Evolutionary conservation across 2,113 vertebrate species (phyloP).

Genomic region (Rhipidura dahli): DNA sequence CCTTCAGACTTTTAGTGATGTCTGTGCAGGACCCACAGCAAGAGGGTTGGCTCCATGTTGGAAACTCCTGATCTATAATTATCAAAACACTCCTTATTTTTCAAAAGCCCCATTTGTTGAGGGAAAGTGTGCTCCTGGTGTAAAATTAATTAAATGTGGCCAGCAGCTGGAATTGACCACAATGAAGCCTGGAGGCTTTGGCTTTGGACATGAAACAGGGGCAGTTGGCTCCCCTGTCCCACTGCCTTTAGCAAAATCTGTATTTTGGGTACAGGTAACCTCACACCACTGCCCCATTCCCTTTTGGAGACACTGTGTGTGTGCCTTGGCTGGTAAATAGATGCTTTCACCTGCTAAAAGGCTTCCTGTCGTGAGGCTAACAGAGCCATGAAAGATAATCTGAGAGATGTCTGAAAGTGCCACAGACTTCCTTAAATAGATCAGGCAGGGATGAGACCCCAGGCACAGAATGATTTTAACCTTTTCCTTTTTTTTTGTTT

Average conservation of each 20-base stretch:
- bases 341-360: not conserved
- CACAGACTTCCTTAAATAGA: not conserved
- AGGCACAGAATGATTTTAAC: not conserved
- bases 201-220: not conserved
- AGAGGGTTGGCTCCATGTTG: not conserved
- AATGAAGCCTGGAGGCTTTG: not conserved
- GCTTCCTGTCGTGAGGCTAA: not conserved
- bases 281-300: not conserved
- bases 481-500: accelerated
- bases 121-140: not conserved
- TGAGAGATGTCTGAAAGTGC: not conserved
- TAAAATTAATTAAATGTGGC: not conserved
- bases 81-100: not conserved
- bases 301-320: not conserved
- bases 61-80: not conserved
- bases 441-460: not conserved
- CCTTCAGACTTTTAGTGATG: not conserved
- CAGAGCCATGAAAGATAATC: not conserved
- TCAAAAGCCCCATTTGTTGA: not conserved
- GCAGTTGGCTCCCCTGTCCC: not conserved
- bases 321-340: not conserved
- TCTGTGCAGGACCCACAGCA: not conserved
- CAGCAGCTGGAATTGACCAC: not conserved
- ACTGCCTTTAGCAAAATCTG: not conserved
- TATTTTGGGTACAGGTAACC: not conserved